Evolutionary conservation across 2,797 vertebrate species (phyloP), one percentile per base, ranked within the genome.

Genomic region (Eulemur coronatus): DNA sequence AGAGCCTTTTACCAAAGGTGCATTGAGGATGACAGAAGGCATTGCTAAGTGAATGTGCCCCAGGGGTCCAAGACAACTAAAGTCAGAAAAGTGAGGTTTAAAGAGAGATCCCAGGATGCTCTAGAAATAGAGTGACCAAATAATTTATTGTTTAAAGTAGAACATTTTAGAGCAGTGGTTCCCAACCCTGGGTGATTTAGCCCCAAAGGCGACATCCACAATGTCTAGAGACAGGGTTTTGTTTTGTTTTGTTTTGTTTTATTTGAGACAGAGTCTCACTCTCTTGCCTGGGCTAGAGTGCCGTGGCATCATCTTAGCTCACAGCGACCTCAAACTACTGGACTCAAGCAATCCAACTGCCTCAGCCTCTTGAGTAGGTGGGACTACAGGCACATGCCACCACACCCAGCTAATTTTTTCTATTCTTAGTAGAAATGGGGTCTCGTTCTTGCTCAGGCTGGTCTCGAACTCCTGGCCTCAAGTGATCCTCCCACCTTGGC

Each of bases 11-110:
- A 38, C 15, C 24, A 38, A 82, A 38, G n/a, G 30, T 17, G 13
- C 30, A 3, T 0, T 26, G 57, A 22, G 26, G 38, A 12, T 57
- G 3, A 3, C 30, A 43, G 43, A 75, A 63, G 0, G 1, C 2
- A 8, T 57, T 43, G 63, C 82, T 93, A 9, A 24, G 4, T 14
- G 50, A 91, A 26, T 30, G 72, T 1, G 12, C n/a, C 28, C 15
- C 12, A 20, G 35, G n/a, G 24, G 33, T n/a, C 59, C 20, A 4
- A 22, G 24, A 33, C 59, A 30, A 38, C 35, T 46, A 65, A 80
- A 11, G 20, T 48, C 38, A 63, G 72, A 35, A 13, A 41, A 88
- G 24, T 63, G 17, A 87, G 7, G 7, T 38, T 61, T 48, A 46
- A 24, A 70, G 69, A 33, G 50, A 57, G 70, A 46, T 20, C 50